Conservation (phyloP, 2,888 invertebrate genomes). For the Chydorus sphaericus region DNA sequence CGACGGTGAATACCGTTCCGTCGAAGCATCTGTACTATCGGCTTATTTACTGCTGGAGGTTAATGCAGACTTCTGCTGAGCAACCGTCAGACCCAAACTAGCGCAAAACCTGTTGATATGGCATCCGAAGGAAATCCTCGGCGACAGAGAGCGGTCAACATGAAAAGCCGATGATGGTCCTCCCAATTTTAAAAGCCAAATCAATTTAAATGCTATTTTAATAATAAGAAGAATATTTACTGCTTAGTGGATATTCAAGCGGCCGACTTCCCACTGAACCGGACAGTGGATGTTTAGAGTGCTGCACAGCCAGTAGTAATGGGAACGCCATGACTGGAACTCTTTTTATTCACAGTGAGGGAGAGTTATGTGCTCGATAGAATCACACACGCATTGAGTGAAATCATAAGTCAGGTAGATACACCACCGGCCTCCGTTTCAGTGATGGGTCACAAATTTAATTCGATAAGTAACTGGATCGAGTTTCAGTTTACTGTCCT, state of each 20-base stretch:
- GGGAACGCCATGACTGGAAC: constrained; percentile 87
- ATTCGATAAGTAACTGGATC: constrained; percentile 99
- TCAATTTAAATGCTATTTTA: neutral
- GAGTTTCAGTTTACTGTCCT: constrained; percentile 98
- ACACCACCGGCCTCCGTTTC: constrained; percentile 89
- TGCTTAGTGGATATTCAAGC: constrained; percentile 90
- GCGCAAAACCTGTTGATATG: constrained; percentile 91
- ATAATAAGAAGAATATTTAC: constrained; percentile 34
- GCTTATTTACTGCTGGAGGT: constrained; percentile 21
- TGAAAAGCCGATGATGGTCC: constrained; percentile 93
- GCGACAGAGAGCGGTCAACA: constrained; percentile 79
- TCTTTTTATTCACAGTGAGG: constrained; percentile 99
- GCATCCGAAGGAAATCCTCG: constrained; percentile 90
- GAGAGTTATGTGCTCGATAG: constrained; percentile 94
- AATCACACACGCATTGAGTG: constrained; percentile 97
- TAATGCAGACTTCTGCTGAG: constrained; percentile 47
- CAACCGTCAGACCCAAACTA: constrained; percentile 76
- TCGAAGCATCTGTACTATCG: constrained; percentile 13
- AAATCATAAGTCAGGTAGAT: constrained; percentile 99
- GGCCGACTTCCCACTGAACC: constrained; percentile 98
- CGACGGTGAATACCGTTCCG: constrained; percentile 8
- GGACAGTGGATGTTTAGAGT: constrained; percentile 93
- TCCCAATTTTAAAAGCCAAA: constrained; percentile 56
- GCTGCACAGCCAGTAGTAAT: constrained; percentile 99
- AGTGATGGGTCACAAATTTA: constrained; percentile 84